These are phyloP conservation scores for Muscina levida DNA, from an alignment of 2,888 invertebrate species.

Conservation along the genomic window DNA sequence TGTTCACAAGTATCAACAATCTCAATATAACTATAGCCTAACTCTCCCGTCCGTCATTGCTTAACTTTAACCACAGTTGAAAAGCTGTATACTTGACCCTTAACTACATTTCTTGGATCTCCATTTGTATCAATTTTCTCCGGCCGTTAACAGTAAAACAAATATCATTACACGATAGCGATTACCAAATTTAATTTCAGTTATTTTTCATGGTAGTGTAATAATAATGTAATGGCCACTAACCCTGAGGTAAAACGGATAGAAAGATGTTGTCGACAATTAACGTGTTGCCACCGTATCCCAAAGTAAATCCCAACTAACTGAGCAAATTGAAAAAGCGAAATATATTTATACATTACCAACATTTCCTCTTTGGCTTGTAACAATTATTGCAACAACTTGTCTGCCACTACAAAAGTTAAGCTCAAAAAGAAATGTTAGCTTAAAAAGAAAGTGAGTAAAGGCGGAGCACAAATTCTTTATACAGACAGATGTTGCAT, in stretches of 20 bases:
- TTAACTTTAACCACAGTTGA: too few species aligned
- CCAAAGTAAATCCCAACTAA: too few species aligned
- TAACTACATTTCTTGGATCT: too few species aligned
- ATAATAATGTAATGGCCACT: neutral
- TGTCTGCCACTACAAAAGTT: neutral
- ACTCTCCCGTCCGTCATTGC: too few species aligned
- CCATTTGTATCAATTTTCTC: too few species aligned
- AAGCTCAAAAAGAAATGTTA: neutral
- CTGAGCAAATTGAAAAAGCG: neutral
- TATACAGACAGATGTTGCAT: too few species aligned
- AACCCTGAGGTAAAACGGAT: neutral
- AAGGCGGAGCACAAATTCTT: too few species aligned
- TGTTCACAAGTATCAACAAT: too few species aligned
- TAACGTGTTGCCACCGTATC: neutral
- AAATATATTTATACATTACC: neutral
- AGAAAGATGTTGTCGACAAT: conserved; percentile 2
- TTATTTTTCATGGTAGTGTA: neutral
- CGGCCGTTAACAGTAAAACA: too few species aligned
- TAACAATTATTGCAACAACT: conserved; percentile 2
- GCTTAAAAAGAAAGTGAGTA: too few species aligned
- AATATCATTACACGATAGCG: neutral
- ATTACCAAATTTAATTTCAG: neutral
- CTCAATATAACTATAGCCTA: too few species aligned
- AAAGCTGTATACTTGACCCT: too few species aligned
- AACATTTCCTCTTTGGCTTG: neutral